Base-by-base conservation (phyloP, 1,140 invertebrate genomes). In the Hypothenemus hampei region DNA sequence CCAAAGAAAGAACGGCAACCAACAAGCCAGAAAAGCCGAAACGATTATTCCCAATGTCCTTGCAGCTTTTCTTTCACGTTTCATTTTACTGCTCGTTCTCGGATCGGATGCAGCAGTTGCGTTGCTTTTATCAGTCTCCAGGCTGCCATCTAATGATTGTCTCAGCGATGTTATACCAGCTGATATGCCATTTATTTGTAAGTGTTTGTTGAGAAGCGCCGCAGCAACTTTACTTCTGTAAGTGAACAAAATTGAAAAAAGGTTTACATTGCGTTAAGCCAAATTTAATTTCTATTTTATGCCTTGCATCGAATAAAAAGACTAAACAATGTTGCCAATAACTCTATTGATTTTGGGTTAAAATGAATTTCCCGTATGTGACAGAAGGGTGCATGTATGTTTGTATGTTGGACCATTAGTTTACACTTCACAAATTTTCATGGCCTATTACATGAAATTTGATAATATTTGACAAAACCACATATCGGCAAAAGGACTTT, bases 1-100 rank as follows among this genome's bases (percentile, higher is more conserved):
- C 91, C 87, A 91, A 51, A 91, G 76, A 72, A 98, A 97, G 76
- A 98, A 97, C 1, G 93, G 93, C 44, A 95, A 77, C 91, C 93
- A 96, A 72, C 92, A 96, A 4, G 91, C 81, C 39, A 96, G 76
- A 73, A 96, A 95, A 2, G 88, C 91, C 16, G 90, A 91, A 85
- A 96, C 94, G 66, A 97, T 94, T 69, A 96, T 94, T 29, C 93
- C 93, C 15, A 97, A 78, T 1, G 94, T 97, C 65, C 93, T 83
- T 3, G 93, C 93, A 0, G 93, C 93, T 72, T 96, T 96, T 62
- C 93, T 81, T 71, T 97, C 93, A 26, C 91, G 77, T 68, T 92
- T 87, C 89, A 93, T 92, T 72, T 88, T 88, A 68, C 78, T 89
- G 68, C 85, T 83, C 22, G 75, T 68, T 46, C 75, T 74, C n/a